phyloP scores from a whole-genome alignment of 1,140 invertebrate species.

The Drosophila lacteicornis region DNA sequence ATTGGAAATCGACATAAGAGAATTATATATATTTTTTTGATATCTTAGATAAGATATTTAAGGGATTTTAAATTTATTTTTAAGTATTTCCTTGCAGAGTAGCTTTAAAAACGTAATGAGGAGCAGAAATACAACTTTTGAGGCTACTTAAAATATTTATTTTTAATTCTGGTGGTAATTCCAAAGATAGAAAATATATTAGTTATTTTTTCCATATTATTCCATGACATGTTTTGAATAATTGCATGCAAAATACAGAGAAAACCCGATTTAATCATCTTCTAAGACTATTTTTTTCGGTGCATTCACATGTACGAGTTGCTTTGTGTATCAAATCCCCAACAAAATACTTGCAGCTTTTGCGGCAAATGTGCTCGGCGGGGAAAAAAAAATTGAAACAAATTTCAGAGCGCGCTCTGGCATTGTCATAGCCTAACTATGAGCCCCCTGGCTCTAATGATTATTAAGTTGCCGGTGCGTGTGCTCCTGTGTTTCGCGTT shows the following conservation, averaged over 20 bases:
- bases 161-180: too few relatives aligned
- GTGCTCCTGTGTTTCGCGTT: slow-evolving; percentile 26
- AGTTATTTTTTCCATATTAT: too few relatives aligned
- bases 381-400: slow-evolving; percentile 64
- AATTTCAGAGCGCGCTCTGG: slow-evolving; percentile 43
- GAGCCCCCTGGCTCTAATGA: slow-evolving; percentile 55
- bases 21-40: background rate
- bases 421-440: slow-evolving; percentile 50
- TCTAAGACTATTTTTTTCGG: slow-evolving; percentile 23
- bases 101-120: background rate
- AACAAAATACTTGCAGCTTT: slow-evolving; percentile 69
- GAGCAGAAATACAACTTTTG: background rate
- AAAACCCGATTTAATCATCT: too few relatives aligned
- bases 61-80: background rate
- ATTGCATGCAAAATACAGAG: background rate
- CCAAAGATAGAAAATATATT: too few relatives aligned
- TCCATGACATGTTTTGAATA: too few relatives aligned
- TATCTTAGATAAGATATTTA: too few relatives aligned
- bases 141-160: too few relatives aligned
- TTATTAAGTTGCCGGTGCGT: slow-evolving; percentile 53
- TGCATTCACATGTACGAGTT: slow-evolving; percentile 48
- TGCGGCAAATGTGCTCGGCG: slow-evolving; percentile 55
- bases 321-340: slow-evolving; percentile 67
- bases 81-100: background rate
- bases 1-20: background rate